Evolutionary conservation across 2,113 vertebrate species (phyloP).

Genomic region (Tetrao urogallus): DNA sequence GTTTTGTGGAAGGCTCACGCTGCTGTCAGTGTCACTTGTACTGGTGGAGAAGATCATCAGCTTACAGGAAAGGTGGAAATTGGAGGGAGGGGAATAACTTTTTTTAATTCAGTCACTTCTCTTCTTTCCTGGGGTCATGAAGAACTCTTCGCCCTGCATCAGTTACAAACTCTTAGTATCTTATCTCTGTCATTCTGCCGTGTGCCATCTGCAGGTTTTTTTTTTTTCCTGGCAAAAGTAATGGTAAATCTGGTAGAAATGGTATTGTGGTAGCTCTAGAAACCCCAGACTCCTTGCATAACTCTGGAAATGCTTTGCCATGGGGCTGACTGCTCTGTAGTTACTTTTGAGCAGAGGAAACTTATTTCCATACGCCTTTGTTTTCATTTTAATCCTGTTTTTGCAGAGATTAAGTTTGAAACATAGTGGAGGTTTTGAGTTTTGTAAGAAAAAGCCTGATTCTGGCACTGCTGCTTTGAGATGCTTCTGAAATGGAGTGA

Average conservation of each 20-base stretch:
- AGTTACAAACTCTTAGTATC: background rate
- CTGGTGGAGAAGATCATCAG: background rate
- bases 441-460: background rate
- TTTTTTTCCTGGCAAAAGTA: background rate
- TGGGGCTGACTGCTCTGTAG: background rate
- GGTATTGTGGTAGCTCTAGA: background rate
- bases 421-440: background rate
- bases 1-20: background rate
- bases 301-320: background rate
- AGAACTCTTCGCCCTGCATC: background rate
- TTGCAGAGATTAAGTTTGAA: background rate
- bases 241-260: background rate
- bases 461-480: background rate
- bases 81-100: background rate
- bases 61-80: background rate
- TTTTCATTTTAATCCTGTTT: background rate
- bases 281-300: background rate
- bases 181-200: background rate
- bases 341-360: background rate
- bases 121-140: background rate
- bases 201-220: background rate
- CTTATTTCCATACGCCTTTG: background rate
- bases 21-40: background rate
- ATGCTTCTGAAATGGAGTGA: background rate
- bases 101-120: background rate